Evolutionary conservation across 2,113 vertebrate species (phyloP), one percentile per base, ranked within the genome.

Genomic region (Callipepla squamata): DNA sequence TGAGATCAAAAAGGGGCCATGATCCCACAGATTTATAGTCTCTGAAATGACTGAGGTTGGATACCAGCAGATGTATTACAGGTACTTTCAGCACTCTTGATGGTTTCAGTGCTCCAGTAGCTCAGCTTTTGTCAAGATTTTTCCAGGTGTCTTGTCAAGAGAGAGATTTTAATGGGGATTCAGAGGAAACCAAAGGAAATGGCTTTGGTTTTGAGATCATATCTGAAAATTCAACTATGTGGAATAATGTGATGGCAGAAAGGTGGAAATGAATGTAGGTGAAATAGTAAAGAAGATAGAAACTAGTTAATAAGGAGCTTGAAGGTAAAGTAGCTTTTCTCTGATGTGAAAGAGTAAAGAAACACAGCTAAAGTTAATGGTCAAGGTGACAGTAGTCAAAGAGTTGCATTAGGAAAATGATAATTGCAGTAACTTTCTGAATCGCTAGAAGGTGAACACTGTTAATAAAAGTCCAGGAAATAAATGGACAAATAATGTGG

Each of bases 191-290:
- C 1, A 2, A 8, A 63, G 57, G 79, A 88, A 88, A 88, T 28
- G 0, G 0, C 11, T 83, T 83, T 80, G 23, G 2, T 83, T 90
- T 80, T 9, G 2, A 66, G 13, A 67, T 15, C 2, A 0, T 17
- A 32, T 66, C 42, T 74, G 55, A 83, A 90, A 80, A 80, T 32
- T 48, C 45, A 80, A 17, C 38, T 76, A 42, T 18, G 4, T 34
- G 59, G 22, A 66, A 9, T 82, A 30, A 69, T 5, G 20, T n/a
- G 21, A 48, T 4, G 53, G 45, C 18, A 36, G 26, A 80, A 87
- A 85, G 17, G 34, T n/a, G 7, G 11, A 80, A 65, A 15, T 11
- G 0, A 44, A 4, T 73, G 38, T 3, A 34, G 26, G 20, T 40
- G 45, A 73, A 91, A 76, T 6, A 75, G 34, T 10, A 89, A 32